Percentiles rank a stretch among this genome's conserved stretches.
These are phyloP conservation scores for Drosophila murphyi DNA, from an alignment of 1,140 invertebrate species.

Conservation along the genomic window DNA sequence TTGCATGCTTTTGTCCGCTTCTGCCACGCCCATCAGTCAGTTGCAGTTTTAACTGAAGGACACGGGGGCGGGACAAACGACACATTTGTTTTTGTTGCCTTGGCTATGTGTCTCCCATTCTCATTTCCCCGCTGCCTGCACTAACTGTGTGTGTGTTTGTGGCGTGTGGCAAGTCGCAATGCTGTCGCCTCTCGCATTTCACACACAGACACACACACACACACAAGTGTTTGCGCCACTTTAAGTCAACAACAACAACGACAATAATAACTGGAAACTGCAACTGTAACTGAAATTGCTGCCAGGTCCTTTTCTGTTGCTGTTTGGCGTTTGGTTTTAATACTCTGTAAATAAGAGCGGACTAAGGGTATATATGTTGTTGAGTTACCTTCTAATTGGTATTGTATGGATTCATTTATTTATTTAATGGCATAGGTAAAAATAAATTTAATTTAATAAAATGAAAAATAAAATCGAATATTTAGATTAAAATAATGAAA, in stretches of 20 bases:
- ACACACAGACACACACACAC: constrained; percentile 23
- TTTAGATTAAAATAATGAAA: too few species aligned
- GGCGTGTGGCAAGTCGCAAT: neutral
- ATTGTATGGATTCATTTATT: too few species aligned
- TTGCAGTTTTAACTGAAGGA: constrained; percentile 59
- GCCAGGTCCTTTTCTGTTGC: constrained; percentile 5
- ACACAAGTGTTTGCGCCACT: constrained; percentile 61
- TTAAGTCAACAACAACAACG: constrained; percentile 51
- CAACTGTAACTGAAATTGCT: constrained; percentile 16
- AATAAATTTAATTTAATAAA: too few species aligned
- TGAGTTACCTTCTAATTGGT: too few species aligned
- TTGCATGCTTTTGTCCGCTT: constrained; percentile 49
- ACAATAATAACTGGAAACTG: constrained; percentile 28
- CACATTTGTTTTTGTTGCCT: constrained; percentile 47
- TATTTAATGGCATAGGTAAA: too few species aligned
- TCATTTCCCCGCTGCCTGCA: constrained; percentile 10
- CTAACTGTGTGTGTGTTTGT: neutral
- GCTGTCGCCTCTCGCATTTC: constrained; percentile 42
- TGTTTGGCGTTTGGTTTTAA: constrained; percentile 34
- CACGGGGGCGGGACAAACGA: constrained; percentile 9
- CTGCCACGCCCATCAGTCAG: constrained; percentile 60
- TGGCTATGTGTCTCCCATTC: constrained; percentile 1
- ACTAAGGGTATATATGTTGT: too few species aligned
- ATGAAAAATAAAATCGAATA: too few species aligned
- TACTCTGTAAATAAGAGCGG: constrained; percentile 5